These are phyloP conservation scores for Lontra canadensis DNA, from an alignment of 2,113 vertebrate species.

Conservation along the genomic window DNA sequence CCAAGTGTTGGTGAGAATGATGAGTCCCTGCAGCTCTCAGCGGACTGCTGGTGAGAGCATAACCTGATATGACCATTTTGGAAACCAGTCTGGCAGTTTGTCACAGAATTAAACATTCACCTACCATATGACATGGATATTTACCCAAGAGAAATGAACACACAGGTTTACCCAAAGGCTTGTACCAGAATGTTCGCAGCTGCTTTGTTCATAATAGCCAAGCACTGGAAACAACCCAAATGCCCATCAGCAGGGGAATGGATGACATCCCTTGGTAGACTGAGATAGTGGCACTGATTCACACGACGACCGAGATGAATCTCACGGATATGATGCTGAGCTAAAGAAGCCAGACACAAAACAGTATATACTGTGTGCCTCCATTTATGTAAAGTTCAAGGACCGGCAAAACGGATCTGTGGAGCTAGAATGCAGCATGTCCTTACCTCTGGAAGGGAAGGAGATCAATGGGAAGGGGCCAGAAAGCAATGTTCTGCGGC, in stretches of 20 bases:
- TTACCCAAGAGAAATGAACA: slow-evolving; percentile 17
- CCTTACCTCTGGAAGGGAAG: background rate
- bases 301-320: too few species aligned
- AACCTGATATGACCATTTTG: background rate
- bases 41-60: fast-evolving
- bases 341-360: background rate
- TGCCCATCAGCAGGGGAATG: background rate
- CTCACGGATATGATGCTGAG: background rate
- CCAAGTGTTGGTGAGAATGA: background rate
- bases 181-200: background rate
- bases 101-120: background rate
- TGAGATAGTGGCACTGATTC: background rate
- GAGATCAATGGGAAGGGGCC: background rate
- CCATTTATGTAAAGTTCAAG: background rate
- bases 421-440: background rate
- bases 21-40: background rate
- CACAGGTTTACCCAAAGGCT: background rate
- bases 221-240: background rate
- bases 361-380: background rate
- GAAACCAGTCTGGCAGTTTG: background rate
- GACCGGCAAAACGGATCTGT: background rate
- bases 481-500: background rate
- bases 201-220: background rate
- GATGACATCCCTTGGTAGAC: fast-evolving
- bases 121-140: background rate